These are phyloP conservation scores for Loxodonta africana DNA, from an alignment of 2,113 vertebrate species.

Conservation along the genomic window DNA sequence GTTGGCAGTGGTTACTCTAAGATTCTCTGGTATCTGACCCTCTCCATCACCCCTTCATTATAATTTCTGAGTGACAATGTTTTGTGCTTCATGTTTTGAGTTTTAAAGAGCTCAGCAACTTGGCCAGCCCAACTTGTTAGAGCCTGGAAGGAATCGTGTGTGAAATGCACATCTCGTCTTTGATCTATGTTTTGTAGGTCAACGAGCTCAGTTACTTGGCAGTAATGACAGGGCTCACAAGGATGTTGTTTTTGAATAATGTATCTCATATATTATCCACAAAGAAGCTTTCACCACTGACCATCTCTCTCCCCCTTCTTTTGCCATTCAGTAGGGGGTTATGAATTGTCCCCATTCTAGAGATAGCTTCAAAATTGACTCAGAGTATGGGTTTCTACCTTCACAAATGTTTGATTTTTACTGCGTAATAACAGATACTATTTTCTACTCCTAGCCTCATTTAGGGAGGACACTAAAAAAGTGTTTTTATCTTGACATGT, in stretches of 20 bases:
- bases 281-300: slow-evolving; percentile 44
- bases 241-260: slow-evolving; percentile 69
- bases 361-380: slow-evolving; percentile 51
- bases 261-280: slow-evolving; percentile 49
- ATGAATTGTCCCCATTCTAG: slow-evolving; percentile 26
- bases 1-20: not conserved
- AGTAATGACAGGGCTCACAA: slow-evolving; percentile 61
- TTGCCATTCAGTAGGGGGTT: slow-evolving; percentile 23
- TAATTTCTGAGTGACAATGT: not conserved
- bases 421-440: slow-evolving; percentile 28
- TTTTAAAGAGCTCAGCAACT: not conserved
- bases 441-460: slow-evolving; percentile 72
- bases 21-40: not conserved
- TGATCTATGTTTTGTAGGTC: slow-evolving; percentile 77
- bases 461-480: slow-evolving; percentile 63
- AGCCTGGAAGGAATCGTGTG: slow-evolving; percentile 52
- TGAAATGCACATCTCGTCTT: slow-evolving; percentile 77
- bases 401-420: slow-evolving; percentile 70
- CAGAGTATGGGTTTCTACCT: slow-evolving; percentile 3
- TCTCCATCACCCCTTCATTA: not conserved
- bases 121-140: slow-evolving; percentile 36
- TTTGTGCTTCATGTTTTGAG: slow-evolving; percentile 38
- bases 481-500: slow-evolving; percentile 4
- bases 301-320: not conserved
- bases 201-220: slow-evolving; percentile 55